phyloP scores from a whole-genome alignment of 2,888 invertebrate species.

The Lapara coniferarum region DNA sequence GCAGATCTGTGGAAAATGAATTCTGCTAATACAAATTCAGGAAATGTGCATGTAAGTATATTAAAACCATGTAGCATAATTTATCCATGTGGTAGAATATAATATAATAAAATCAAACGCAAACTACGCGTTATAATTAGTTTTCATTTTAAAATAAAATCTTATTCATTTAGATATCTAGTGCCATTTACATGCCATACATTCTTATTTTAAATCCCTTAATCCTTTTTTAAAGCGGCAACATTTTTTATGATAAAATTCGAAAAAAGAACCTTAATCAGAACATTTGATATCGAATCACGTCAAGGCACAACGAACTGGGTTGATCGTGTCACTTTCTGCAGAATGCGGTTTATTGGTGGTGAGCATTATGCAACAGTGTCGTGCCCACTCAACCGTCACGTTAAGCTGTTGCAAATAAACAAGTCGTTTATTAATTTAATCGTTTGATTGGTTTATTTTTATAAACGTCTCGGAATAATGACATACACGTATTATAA shows the following conservation, averaged over 20 bases:
- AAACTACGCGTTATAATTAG: too few relatives aligned
- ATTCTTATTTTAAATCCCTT: too few relatives aligned
- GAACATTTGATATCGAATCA: conserved; percentile 26
- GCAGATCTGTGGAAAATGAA: too few relatives aligned
- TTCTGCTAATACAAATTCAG: too few relatives aligned
- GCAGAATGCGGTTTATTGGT: conserved; percentile 37
- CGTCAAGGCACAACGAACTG: conserved; percentile 28
- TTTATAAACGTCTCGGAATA: neutral
- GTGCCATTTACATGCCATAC: too few relatives aligned
- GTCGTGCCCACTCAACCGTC: conserved; percentile 40
- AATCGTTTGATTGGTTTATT: conserved; percentile 8
- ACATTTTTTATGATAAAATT: neutral
- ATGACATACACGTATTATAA: neutral
- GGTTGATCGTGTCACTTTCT: conserved; percentile 33
- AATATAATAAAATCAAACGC: too few relatives aligned
- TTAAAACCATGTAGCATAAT: neutral
- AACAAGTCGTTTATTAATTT: conserved; percentile 21
- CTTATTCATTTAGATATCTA: too few relatives aligned
- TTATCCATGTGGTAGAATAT: too few relatives aligned
- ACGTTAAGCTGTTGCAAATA: conserved; percentile 33
- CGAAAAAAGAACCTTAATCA: neutral
- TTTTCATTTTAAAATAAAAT: too few relatives aligned
- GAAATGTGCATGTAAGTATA: neutral
- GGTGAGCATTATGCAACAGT: conserved; percentile 39
- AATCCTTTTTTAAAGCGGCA: neutral